phyloP scores from a whole-genome alignment of 2,113 vertebrate species.

The Barbus barbus region DNA sequence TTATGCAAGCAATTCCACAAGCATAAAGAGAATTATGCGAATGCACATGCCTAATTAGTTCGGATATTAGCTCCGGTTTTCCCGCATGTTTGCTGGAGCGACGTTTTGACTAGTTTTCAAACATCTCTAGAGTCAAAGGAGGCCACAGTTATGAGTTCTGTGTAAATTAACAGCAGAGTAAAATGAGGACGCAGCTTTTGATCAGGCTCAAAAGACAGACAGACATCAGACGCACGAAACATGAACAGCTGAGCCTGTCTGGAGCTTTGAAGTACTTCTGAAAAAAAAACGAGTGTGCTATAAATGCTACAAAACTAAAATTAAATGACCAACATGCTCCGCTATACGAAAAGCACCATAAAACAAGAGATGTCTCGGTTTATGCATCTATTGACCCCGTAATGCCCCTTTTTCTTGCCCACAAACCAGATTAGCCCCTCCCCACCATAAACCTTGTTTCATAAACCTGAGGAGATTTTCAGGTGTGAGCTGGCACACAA shows the following conservation, averaged over 20 bases:
- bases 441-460: background rate
- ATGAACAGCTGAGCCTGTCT: slow-evolving; percentile 19
- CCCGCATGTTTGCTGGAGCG: background rate
- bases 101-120: slow-evolving; percentile 14
- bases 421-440: slow-evolving; percentile 38
- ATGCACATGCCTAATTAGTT: background rate
- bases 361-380: background rate
- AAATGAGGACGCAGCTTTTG: slow-evolving; percentile 35
- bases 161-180: slow-evolving; percentile 25
- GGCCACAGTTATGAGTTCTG: background rate
- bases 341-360: background rate
- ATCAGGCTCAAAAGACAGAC: slow-evolving; percentile 12
- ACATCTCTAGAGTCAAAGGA: slow-evolving; percentile 14
- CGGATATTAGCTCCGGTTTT: background rate
- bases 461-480: slow-evolving; percentile 14
- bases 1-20: slow-evolving; percentile 18
- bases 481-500: slow-evolving; percentile 47
- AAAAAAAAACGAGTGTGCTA: background rate
- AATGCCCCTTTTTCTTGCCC: background rate
- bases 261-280: background rate
- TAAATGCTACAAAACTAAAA: background rate
- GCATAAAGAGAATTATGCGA: slow-evolving; percentile 12
- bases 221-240: background rate
- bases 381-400: slow-evolving; percentile 11
- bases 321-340: background rate